A percentile compares a stretch with the other conserved stretches of the same genome.
Evolutionary conservation across 2,797 vertebrate species (phyloP).

Genomic region (Xyrichtys novacula): DNA sequence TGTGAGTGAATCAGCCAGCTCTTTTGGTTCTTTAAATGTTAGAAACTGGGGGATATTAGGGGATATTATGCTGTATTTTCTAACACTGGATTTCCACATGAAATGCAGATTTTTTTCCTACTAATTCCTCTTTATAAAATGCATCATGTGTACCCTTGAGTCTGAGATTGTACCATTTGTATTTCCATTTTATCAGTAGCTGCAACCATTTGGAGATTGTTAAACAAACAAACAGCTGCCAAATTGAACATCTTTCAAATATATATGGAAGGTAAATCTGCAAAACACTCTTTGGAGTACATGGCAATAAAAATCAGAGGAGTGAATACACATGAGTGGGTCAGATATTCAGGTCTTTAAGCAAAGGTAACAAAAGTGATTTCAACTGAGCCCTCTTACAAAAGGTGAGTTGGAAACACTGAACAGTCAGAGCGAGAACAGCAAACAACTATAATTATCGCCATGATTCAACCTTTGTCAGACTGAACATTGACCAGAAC

Average conservation of each 20-base stretch:
- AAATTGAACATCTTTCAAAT: background rate
- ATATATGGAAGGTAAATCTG: background rate
- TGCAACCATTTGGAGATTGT: too few relatives aligned
- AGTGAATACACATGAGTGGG: too few relatives aligned
- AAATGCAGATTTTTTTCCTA: too few relatives aligned
- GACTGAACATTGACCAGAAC: background rate
- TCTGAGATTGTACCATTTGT: too few relatives aligned
- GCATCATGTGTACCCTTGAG: too few relatives aligned
- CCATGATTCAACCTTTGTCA: background rate
- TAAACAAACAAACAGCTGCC: background rate
- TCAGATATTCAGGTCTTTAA: background rate
- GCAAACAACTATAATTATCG: background rate
- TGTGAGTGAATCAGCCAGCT: too few relatives aligned
- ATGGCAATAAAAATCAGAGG: background rate
- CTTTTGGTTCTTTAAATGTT: too few relatives aligned
- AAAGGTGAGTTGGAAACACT: conserved; percentile 1
- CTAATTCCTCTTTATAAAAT: too few relatives aligned
- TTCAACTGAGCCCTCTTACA: background rate
- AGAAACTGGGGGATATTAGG: too few relatives aligned
- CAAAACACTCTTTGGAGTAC: background rate
- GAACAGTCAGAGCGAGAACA: background rate
- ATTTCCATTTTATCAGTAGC: too few relatives aligned
- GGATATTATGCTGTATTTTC: too few relatives aligned
- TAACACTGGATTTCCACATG: too few relatives aligned
- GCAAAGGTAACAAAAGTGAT: background rate